These are phyloP conservation scores for Forbesichthys papilliferus DNA, from an alignment of 2,113 vertebrate species.

Conservation along the genomic window DNA sequence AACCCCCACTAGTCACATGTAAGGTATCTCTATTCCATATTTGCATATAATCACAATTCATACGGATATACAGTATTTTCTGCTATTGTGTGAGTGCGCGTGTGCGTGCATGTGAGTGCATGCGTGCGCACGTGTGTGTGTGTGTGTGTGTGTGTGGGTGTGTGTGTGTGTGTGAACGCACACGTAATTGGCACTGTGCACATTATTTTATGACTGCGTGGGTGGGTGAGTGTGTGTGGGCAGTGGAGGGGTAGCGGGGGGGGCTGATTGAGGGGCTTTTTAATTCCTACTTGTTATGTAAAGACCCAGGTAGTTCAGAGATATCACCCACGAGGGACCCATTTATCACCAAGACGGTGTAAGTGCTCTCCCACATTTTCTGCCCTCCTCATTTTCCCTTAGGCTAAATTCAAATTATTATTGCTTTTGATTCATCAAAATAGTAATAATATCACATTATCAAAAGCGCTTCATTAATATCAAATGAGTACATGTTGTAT, in stretches of 20 bases:
- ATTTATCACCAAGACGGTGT: conserved; percentile 60
- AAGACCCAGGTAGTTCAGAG: conserved; percentile 56
- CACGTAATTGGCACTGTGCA: background rate
- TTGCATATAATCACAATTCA: background rate
- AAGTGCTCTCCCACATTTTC: conserved; percentile 43
- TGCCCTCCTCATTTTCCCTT: conserved; percentile 36
- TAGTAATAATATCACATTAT: conserved; percentile 60
- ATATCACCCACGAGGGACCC: conserved; percentile 49
- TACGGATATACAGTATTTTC: background rate
- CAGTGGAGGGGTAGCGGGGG: background rate
- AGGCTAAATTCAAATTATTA: conserved; percentile 60
- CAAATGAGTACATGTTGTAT: conserved; percentile 57
- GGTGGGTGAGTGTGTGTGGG: background rate
- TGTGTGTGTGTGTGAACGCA: background rate
- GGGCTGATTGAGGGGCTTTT: conserved; percentile 18
- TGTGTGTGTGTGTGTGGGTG: background rate
- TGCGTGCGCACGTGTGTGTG: background rate
- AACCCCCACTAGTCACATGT: conserved; percentile 20
- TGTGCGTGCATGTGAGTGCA: background rate
- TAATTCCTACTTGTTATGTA: conserved; percentile 53
- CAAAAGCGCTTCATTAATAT: conserved; percentile 57
- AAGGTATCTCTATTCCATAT: conserved; percentile 16
- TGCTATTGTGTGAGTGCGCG: background rate
- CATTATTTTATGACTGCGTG: background rate
- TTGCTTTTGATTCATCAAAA: conserved; percentile 50